phyloP scores from a whole-genome alignment of 2,797 vertebrate genomes.

The Syngnathus rostellatus region DNA sequence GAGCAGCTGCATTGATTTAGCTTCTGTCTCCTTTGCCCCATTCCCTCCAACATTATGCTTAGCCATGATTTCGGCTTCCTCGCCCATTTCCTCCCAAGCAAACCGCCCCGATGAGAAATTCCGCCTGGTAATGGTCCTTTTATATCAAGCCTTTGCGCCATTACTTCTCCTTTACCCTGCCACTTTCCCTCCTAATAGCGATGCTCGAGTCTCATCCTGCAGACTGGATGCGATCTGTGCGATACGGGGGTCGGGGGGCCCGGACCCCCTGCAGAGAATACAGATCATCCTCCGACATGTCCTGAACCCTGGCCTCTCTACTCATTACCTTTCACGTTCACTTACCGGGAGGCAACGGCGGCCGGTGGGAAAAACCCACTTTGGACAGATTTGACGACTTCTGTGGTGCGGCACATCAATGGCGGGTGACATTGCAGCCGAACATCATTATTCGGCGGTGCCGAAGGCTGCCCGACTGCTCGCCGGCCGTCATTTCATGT shows the following conservation, averaged over 20 bases:
- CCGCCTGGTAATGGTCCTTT: conserved; percentile 45
- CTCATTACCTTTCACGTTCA: conserved; percentile 59
- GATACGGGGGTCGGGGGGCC: conserved; percentile 27
- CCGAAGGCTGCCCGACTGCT: conserved; percentile 23
- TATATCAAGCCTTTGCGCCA: conserved; percentile 37
- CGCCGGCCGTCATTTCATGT: conserved; percentile 33
- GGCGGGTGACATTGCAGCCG: conserved; percentile 16
- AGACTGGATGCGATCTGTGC: conserved; percentile 43
- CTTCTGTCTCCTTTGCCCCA: conserved; percentile 58
- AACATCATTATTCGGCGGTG: conserved; percentile 20
- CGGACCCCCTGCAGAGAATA: conserved; percentile 50
- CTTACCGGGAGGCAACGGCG: conserved; percentile 28
- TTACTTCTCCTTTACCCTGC: conserved; percentile 29
- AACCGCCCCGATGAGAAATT: conserved; percentile 55
- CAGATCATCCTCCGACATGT: conserved; percentile 52
- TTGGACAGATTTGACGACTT: conserved; percentile 23
- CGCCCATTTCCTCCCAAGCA: conserved; percentile 39
- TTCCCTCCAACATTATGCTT: conserved; percentile 60
- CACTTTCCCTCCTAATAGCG: conserved; percentile 26
- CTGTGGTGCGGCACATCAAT: conserved; percentile 14
- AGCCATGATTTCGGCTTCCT: conserved; percentile 47
- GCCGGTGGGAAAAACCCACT: conserved; percentile 9
- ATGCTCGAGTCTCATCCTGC: conserved; percentile 25
- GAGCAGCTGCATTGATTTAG: conserved; percentile 44
- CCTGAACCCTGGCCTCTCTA: conserved; percentile 46